Percentiles rank a stretch among this genome's conserved stretches.
phyloP scores from a whole-genome alignment of 2,888 invertebrate genomes.

The Eupithecia exiguata region DNA sequence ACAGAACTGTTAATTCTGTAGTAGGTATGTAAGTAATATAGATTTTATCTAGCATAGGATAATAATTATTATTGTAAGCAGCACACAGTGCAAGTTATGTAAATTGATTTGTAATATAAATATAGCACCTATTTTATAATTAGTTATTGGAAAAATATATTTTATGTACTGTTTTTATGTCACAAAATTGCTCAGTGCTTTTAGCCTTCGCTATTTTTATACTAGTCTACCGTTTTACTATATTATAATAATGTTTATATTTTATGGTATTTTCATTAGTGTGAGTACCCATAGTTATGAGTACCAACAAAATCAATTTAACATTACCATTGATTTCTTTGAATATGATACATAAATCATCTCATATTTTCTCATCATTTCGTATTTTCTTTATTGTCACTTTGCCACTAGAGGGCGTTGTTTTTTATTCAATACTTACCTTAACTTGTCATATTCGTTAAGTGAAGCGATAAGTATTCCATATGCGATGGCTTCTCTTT shows the following conservation, averaged over 20 bases:
- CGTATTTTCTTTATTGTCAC: not conserved
- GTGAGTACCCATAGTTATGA: not conserved
- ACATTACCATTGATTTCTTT: not conserved
- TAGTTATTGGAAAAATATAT: conserved; percentile 49
- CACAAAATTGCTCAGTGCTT: conserved; percentile 80
- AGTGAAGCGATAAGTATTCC: too few species aligned
- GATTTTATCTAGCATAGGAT: not conserved
- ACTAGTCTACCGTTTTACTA: conserved; percentile 80
- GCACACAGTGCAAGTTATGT: conserved; percentile 32
- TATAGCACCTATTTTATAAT: conserved; percentile 42
- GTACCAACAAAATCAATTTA: not conserved
- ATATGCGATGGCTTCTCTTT: too few species aligned
- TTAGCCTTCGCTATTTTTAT: conserved; percentile 81
- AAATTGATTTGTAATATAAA: conserved; percentile 36
- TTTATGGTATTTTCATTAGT: conserved; percentile 46
- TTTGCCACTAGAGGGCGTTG: not conserved
- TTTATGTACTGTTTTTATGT: conserved; percentile 47
- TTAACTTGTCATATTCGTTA: too few species aligned
- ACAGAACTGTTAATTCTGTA: conserved; percentile 12
- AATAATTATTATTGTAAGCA: conserved; percentile 11
- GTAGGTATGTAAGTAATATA: not conserved
- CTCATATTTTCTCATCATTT: not conserved
- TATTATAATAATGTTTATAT: conserved; percentile 68
- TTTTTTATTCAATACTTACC: not conserved
- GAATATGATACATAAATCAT: not conserved